phyloP scores from a whole-genome alignment of 2,113 vertebrate genomes.

The Crypturellus undulatus region DNA sequence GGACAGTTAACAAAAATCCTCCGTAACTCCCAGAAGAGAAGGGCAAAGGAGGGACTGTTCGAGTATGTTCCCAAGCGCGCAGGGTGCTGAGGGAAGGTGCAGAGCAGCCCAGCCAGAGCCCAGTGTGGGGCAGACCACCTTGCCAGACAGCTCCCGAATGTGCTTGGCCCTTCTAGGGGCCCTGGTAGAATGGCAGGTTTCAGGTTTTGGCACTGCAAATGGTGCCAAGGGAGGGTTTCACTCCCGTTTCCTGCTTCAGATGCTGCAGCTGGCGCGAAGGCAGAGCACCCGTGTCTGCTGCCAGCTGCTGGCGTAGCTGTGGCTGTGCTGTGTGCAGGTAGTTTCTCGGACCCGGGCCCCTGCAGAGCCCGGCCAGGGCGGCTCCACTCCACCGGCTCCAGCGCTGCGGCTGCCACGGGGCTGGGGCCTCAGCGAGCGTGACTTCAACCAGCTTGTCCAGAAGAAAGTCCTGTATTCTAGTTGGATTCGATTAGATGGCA shows the following conservation, averaged over 20 bases:
- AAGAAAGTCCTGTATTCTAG: neutral
- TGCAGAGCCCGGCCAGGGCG: neutral
- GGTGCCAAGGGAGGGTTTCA: no score
- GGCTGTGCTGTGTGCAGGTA: no score
- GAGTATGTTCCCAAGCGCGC: neutral
- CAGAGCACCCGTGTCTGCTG: no score
- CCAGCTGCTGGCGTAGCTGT: no score
- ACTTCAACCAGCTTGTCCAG: neutral
- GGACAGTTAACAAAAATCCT: constrained; percentile 1
- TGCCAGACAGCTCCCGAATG: no score
- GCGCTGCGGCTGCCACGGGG: neutral
- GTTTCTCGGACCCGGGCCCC: no score
- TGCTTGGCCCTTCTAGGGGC: no score
- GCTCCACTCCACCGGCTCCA: neutral
- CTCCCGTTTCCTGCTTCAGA: no score
- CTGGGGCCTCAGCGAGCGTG: neutral
- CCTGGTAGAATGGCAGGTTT: no score
- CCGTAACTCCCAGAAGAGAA: neutral
- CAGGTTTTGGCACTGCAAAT: no score
- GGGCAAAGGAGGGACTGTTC: neutral
- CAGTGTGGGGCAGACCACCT: no score
- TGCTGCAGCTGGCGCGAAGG: no score
- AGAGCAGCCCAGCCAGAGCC: neutral
- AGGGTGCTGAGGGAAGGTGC: neutral
- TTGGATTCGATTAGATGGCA: neutral